Base-by-base conservation (phyloP, 2,797 vertebrate genomes). In the Bradypus variegatus region DNA sequence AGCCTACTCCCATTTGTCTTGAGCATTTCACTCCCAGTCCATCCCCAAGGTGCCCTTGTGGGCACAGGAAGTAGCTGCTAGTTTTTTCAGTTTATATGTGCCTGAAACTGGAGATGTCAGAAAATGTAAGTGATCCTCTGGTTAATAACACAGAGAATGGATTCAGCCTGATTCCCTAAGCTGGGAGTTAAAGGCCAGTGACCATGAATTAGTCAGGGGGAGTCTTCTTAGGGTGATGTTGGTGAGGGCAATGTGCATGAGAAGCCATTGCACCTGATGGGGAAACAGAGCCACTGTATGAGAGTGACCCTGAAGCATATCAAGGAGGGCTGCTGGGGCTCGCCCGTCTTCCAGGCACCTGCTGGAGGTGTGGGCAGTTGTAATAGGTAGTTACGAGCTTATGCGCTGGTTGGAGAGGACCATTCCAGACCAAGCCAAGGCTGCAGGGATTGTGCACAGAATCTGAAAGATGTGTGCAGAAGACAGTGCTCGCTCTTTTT, bases 71-170 rank as follows among this genome's bases (percentile, higher is more conserved):
- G n/a, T 65, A 29, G 50, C 45, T 48, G 21, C 79, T 91, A 69
- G 60, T 82, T 53, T 10, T 10, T 77, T 92, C 31, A 21, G 6
- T 75, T 83, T 55, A 41, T n/a, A 0, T 64, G 53, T 48, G 76
- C 48, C 50, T 53, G 55, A 31, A 31, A 96, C 96, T 95, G 97
- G 85, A 92, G 83, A 96, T 92, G 96, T 96, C 94, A 96, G 95
- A 89, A 96, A 96, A 94, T 94, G 55, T 94, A 96, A 96, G 89
- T 91, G 91, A 76, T 96, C 93, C 92, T 97, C 95, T 96, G 88
- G 93, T 97, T 96, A 97, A 96, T 95, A 95, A 94, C 95, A 95
- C 70, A 67, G 90, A 96, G 91, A 95, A 92, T 93, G 94, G 95
- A 96, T 97, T 96, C 96, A 95, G 64, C 67, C 53, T 92, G 90